Evolutionary conservation across 2,888 invertebrate species (phyloP), one percentile per base, ranked within the genome.

Genomic region (Balanococcus diminutus): DNA sequence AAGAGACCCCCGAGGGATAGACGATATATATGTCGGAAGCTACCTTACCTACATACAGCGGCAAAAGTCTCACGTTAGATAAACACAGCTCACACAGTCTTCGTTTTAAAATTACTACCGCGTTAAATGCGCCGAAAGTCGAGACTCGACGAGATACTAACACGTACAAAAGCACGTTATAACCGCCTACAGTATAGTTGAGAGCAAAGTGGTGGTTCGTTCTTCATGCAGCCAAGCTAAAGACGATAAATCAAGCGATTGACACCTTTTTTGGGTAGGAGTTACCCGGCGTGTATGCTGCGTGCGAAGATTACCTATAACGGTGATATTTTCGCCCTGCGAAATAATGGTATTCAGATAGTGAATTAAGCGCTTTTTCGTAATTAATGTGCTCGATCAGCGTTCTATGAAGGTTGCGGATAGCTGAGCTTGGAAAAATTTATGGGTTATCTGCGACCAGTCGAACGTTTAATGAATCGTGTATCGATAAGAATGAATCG

Each of bases 321-420:
- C 22, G 19, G 8, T 56, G 6, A 36, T 36, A 8, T 19, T 22
- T 9, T 22, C 8, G 19, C 56, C 1, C 11, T 22, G 22, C 22
- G 22, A 51, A 51, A 56, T 56, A 56, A 56, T 56, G 67, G 67
- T 67, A 67, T 67, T 67, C 67, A 16, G 67, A 31, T 67, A 67
- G 25, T 28, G 67, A 67, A 67, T 67, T 67, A 67, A 67, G 67
- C 67, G 67, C 67, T 67, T 67, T 67, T 67, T 28, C n/a, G 28
- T 67, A 67, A 67, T 67, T 67, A 67, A 67, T 67, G 67, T 28
- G 67, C 28, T 67, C 67, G 67, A 67, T 67, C 67, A 67, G 67
- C 67, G 28, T 67, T 67, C 16, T 14, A 5, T n/a, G n/a, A 67
- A 67, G 28, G 28, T 67, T 67, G 67, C 11, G 31, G 67, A 67